phyloP scores from a whole-genome alignment of 2,888 invertebrate genomes.

The Nowickia ferox region DNA sequence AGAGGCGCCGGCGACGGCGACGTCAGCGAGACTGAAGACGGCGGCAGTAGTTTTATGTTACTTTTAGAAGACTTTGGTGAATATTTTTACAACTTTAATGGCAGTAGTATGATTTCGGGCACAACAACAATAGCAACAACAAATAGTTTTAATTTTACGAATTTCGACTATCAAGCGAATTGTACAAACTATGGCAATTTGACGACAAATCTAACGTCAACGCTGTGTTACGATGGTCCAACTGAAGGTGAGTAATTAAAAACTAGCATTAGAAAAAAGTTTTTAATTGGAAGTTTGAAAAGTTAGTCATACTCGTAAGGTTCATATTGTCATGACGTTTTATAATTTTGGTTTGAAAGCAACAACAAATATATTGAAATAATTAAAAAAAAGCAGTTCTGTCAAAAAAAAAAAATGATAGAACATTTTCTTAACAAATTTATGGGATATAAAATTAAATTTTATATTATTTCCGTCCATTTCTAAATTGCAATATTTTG shows the following conservation, averaged over 20 bases:
- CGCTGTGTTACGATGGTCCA: constrained; percentile 78
- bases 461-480: too few relatives aligned
- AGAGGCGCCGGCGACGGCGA: neutral
- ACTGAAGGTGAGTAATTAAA: constrained; percentile 78
- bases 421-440: too few relatives aligned
- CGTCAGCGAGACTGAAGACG: constrained; percentile 65
- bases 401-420: too few relatives aligned
- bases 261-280: neutral
- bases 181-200: constrained; percentile 79
- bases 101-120: constrained; percentile 80
- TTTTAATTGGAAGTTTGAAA: neutral
- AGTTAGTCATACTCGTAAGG: neutral
- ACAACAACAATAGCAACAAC: constrained; percentile 77
- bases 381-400: too few relatives aligned
- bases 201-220: constrained; percentile 73
- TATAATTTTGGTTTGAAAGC: too few relatives aligned
- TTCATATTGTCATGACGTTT: too few relatives aligned
- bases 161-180: constrained; percentile 81
- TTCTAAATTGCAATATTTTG: too few relatives aligned
- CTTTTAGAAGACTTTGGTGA: constrained; percentile 91
- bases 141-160: constrained; percentile 77
- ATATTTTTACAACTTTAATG: constrained; percentile 86
- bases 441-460: too few relatives aligned
- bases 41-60: constrained; percentile 85
- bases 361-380: too few relatives aligned